These are phyloP conservation scores for Cirrhinus molitorella DNA, from an alignment of 2,797 vertebrate genomes.

Conservation along the genomic window DNA sequence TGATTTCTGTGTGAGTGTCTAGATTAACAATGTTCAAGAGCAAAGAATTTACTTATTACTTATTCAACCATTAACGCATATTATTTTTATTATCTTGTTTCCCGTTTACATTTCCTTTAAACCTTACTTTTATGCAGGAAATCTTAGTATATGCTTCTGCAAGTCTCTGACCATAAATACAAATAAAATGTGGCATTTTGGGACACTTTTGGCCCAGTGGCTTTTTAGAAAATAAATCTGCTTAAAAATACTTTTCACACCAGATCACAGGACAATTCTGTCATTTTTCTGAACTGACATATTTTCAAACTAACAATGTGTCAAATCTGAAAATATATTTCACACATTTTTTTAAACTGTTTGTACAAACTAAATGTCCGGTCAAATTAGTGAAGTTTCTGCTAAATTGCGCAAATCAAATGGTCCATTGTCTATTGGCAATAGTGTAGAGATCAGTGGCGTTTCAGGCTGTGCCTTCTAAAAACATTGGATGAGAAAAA, in stretches of 20 bases:
- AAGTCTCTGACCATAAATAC: background rate
- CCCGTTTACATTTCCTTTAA: background rate
- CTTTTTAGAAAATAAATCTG: background rate
- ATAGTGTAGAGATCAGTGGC: too few species aligned
- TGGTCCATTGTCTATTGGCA: too few species aligned
- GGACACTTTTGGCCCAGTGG: background rate
- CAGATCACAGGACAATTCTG: background rate
- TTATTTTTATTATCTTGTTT: background rate
- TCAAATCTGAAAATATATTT: too few species aligned
- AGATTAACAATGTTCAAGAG: background rate
- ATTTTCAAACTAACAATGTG: too few species aligned
- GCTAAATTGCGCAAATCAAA: too few species aligned
- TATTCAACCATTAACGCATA: background rate
- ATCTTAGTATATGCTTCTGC: background rate
- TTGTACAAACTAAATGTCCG: too few species aligned
- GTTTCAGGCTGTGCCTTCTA: too few species aligned
- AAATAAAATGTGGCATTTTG: background rate
- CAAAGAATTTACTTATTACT: background rate
- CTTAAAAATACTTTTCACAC: background rate
- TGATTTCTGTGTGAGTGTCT: background rate
- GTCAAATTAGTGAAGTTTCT: too few species aligned
- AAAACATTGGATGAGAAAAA: too few species aligned
- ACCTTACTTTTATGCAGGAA: background rate
- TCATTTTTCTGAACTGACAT: background rate
- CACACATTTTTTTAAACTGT: too few species aligned